Percentiles rank a stretch among this genome's conserved stretches.
Evolutionary conservation across 2,113 vertebrate species (phyloP).

Genomic region (Rallus limicola): DNA sequence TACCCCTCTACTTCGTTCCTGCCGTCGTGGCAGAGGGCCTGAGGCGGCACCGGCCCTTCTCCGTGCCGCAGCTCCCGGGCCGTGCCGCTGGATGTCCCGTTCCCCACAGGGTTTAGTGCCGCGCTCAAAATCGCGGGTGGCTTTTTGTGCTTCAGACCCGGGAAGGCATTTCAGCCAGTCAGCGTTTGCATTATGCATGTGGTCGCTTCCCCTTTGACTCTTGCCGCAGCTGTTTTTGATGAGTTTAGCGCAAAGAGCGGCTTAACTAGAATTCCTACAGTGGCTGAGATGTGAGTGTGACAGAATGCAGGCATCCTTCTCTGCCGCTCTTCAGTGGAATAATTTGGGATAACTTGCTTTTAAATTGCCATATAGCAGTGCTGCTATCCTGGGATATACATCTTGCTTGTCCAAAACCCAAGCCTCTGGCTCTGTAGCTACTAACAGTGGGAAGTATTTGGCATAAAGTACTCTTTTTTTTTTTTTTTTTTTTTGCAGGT

Average conservation of each 20-base stretch:
- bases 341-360: not conserved
- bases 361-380: not conserved
- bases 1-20: not conserved
- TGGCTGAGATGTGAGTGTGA: not conserved
- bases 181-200: not conserved
- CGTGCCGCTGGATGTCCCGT: not conserved
- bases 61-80: rapidly evolving
- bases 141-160: rapidly evolving
- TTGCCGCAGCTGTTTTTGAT: not conserved
- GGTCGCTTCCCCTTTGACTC: not conserved
- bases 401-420: not conserved
- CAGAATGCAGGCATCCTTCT: not conserved
- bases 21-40: too few species aligned
- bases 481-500: not conserved
- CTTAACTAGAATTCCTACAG: not conserved
- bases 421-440: not conserved
- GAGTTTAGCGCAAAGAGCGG: not conserved
- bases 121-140: not conserved
- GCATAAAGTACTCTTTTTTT: not conserved
- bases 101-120: not conserved
- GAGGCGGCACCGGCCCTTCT: not conserved
- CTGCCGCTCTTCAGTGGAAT: not conserved
- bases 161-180: not conserved
- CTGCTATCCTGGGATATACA: not conserved
- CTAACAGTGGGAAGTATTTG: not conserved